phyloP scores from a whole-genome alignment of 2,797 vertebrate genomes.

The Gymnopithys bicolor region DNA sequence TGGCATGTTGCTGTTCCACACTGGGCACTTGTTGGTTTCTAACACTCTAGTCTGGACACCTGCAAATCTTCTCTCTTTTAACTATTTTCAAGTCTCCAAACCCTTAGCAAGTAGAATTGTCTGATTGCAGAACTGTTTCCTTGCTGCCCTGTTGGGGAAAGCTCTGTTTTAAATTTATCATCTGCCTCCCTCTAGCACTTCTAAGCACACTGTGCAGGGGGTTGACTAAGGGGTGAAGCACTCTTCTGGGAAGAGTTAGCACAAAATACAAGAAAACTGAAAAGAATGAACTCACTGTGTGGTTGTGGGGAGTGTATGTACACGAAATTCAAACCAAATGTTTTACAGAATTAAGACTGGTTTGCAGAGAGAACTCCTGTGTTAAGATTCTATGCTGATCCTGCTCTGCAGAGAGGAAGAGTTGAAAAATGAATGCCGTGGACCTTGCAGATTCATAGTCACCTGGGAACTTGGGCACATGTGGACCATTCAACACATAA shows the following conservation, averaged over 20 bases:
- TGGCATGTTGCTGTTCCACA: neutral
- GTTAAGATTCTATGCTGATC: constrained; percentile 17
- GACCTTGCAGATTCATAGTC: neutral
- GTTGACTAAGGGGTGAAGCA: neutral
- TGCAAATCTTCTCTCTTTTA: neutral
- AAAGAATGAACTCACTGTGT: constrained; percentile 55
- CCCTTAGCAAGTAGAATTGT: neutral
- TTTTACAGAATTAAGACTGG: neutral
- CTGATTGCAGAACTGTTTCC: neutral
- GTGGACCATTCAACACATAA: neutral
- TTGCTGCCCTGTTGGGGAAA: neutral
- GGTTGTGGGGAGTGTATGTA: neutral
- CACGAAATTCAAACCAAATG: constrained; percentile 60
- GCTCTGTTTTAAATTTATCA: neutral
- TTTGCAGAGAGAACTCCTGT: neutral
- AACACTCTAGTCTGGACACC: neutral
- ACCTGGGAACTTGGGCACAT: neutral
- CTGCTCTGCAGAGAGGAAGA: neutral
- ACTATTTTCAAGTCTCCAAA: neutral
- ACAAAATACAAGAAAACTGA: neutral
- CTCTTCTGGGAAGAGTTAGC: constrained; percentile 36
- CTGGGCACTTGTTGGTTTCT: neutral
- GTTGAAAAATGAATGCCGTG: neutral
- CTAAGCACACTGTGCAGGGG: neutral
- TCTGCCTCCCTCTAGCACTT: neutral